Percentiles rank a stretch among this genome's conserved stretches.
Conservation (phyloP, 2,888 invertebrate species). For the Dryocosmus kuriphilus region DNA sequence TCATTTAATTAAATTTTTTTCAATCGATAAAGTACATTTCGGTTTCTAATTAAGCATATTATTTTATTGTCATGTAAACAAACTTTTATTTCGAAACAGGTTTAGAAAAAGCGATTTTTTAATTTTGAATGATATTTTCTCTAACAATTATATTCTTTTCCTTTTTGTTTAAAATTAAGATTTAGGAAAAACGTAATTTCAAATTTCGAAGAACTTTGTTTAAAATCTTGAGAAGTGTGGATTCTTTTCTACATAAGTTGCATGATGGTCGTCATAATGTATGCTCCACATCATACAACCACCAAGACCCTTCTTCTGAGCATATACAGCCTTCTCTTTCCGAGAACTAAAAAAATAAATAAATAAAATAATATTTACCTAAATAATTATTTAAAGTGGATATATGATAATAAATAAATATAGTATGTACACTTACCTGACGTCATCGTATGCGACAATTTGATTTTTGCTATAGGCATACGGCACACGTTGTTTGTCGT, state of each 20-base stretch:
- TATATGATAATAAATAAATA: no score
- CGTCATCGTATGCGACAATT: slow-evolving; percentile 61
- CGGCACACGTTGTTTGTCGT: slow-evolving; percentile 75
- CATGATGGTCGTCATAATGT: slow-evolving; percentile 88
- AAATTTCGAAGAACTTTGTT: slow-evolving; percentile 72
- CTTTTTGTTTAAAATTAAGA: no score
- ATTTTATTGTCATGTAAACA: no score
- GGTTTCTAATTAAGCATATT: no score
- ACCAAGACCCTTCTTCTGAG: slow-evolving; percentile 73
- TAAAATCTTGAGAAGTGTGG: slow-evolving; percentile 82
- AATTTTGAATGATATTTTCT: no score
- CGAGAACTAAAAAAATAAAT: slow-evolving; percentile 76
- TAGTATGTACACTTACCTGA: not conserved
- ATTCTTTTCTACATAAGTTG: slow-evolving; percentile 81
- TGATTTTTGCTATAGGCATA: slow-evolving; percentile 72
- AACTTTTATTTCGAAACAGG: no score
- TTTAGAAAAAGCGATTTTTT: no score
- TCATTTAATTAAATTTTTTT: no score
- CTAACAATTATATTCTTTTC: no score
- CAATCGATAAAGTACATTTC: no score
- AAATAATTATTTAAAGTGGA: no score
- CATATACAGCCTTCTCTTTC: slow-evolving; percentile 75
- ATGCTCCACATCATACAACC: slow-evolving; percentile 90
- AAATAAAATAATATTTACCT: not conserved
- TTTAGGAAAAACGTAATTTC: no score